phyloP scores from a whole-genome alignment of 2,113 vertebrate genomes.

The Prunella fulvescens region DNA sequence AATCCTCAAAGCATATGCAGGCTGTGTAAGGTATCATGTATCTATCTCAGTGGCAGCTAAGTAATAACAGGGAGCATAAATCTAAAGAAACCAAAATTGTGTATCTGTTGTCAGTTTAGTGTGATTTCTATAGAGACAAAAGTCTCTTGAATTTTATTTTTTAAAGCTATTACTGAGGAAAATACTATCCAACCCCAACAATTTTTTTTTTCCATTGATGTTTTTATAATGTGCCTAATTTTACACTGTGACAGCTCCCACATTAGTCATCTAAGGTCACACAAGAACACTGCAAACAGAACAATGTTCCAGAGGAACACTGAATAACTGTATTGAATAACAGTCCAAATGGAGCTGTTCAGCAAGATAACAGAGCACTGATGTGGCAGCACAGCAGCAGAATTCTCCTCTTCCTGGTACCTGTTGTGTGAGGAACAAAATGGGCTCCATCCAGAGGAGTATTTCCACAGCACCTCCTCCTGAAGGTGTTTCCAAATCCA shows the following conservation, averaged over 20 bases:
- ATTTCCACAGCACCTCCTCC: neutral
- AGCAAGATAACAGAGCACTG: accelerated
- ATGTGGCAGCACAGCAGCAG: neutral
- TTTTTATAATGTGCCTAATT: neutral
- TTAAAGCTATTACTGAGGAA: neutral
- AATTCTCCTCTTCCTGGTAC: neutral
- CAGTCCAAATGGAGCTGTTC: neutral
- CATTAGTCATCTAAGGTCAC: neutral
- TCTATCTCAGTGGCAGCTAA: neutral
- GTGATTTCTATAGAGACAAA: neutral
- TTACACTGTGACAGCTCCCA: constrained; percentile 5
- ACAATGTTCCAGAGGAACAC: neutral
- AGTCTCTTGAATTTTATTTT: neutral
- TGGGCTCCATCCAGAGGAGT: neutral
- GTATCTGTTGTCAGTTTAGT: neutral
- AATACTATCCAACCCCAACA: neutral
- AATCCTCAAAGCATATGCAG: neutral
- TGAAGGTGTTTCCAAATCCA: neutral
- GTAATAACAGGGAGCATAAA: neutral
- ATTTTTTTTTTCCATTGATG: neutral
- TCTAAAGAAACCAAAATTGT: neutral
- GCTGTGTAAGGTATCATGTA: neutral
- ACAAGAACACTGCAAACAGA: neutral
- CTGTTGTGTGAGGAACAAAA: neutral
- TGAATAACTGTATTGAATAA: neutral